A percentile compares a stretch with the other conserved stretches of the same genome.
Evolutionary conservation across 2,113 vertebrate genomes (phyloP).

Genomic region (Xenopus laevis): DNA sequence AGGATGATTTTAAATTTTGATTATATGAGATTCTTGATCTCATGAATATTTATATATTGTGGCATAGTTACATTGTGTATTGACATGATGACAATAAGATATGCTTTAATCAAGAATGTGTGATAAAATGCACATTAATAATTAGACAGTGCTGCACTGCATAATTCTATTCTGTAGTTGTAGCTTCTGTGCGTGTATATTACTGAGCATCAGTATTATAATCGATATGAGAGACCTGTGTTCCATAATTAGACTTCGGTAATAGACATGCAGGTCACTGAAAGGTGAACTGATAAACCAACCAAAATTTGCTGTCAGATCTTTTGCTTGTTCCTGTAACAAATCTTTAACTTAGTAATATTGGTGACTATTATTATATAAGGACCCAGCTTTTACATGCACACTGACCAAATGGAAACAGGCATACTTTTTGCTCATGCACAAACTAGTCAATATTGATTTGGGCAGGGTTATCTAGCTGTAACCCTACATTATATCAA

Average conservation of each 20-base stretch:
- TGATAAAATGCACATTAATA: constrained; percentile 38
- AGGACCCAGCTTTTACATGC: no score
- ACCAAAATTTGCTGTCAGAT: no score
- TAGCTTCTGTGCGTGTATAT: not conserved
- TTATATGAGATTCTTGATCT: constrained; percentile 41
- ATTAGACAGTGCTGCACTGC: not conserved
- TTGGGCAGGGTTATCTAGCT: no score
- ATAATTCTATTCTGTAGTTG: not conserved
- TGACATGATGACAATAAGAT: constrained; percentile 39
- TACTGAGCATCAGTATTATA: no score
- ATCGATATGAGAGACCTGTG: not conserved
- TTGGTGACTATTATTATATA: no score
- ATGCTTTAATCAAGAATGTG: constrained; percentile 36
- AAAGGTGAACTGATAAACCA: not conserved
- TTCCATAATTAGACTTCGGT: no score
- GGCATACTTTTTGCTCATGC: no score
- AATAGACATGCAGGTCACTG: not conserved
- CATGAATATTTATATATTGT: constrained; percentile 44
- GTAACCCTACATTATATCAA: no score
- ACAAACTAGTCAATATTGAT: no score
- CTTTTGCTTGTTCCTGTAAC: no score
- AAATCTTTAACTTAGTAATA: no score
- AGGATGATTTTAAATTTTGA: constrained; percentile 39
- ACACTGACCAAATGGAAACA: no score
- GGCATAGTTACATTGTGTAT: constrained; percentile 33